phyloP scores from a whole-genome alignment of 2,113 vertebrate genomes.

The Trichechus manatus region DNA sequence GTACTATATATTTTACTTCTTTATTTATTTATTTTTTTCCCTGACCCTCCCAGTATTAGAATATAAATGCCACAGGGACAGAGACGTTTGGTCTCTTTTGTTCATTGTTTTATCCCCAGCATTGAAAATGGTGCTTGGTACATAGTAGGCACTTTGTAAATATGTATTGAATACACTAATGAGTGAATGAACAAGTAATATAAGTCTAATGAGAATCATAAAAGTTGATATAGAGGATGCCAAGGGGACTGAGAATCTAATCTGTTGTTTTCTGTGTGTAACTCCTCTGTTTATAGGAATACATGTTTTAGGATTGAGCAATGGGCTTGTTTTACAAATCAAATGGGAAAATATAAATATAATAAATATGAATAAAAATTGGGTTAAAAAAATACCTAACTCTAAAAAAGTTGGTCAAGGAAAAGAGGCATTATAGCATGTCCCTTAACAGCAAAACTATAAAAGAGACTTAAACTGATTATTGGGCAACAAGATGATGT shows the following conservation, averaged over 20 bases:
- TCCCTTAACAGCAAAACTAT: background rate
- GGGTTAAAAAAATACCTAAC: background rate
- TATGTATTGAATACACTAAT: conserved; percentile 50
- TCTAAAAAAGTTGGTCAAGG: conserved; percentile 45
- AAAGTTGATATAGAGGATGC: conserved; percentile 11
- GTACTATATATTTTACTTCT: background rate
- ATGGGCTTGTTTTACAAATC: conserved; percentile 50
- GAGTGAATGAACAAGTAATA: conserved; percentile 5
- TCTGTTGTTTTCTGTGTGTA: background rate
- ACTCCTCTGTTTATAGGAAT: background rate
- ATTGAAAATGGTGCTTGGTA: background rate
- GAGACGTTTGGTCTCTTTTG: background rate
- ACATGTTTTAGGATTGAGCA: background rate
- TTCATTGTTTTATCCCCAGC: background rate
- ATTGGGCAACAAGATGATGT: background rate
- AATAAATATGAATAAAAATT: conserved; percentile 3
- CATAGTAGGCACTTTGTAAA: conserved; percentile 43
- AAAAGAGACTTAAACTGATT: background rate
- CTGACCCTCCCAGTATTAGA: background rate
- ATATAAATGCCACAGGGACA: background rate
- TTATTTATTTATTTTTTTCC: conserved; percentile 3
- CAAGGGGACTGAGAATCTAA: background rate
- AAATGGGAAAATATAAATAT: conserved; percentile 24
- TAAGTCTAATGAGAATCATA: background rate
- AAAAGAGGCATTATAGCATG: background rate